Percentiles rank a stretch among this genome's conserved stretches.
Evolutionary conservation across 2,797 vertebrate species (phyloP).

Genomic region (Natrix natrix): DNA sequence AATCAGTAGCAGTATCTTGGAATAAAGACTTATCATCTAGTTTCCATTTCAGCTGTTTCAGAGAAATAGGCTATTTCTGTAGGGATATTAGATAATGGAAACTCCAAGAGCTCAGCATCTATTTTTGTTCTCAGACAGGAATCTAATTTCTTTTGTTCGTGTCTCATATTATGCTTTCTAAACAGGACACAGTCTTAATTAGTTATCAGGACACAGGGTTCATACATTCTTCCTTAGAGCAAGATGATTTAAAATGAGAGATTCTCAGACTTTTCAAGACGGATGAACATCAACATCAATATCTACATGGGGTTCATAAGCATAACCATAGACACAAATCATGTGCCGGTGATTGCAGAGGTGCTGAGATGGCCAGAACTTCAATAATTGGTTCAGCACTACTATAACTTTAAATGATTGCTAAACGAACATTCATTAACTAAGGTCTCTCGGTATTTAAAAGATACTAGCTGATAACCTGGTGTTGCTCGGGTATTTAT

Average conservation of each 20-base stretch:
- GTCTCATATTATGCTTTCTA: constrained; percentile 6
- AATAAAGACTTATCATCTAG: neutral
- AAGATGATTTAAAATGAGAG: neutral
- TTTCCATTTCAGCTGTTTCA: constrained; percentile 40
- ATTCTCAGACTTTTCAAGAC: neutral
- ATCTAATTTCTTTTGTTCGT: constrained; percentile 9
- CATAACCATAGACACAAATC: neutral
- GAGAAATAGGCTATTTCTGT: constrained; percentile 1
- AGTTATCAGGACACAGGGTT: neutral
- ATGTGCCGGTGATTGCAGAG: neutral
- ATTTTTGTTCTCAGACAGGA: neutral
- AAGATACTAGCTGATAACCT: neutral
- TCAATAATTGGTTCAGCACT: neutral
- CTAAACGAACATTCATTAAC: neutral
- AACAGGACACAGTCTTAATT: constrained; percentile 8
- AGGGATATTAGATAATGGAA: neutral
- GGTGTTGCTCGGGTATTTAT: no score
- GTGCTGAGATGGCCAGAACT: neutral
- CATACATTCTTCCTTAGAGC: neutral
- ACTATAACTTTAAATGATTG: neutral
- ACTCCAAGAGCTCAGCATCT: neutral
- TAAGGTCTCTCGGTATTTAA: neutral
- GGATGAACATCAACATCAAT: neutral
- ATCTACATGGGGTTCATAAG: neutral
- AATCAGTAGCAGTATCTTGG: neutral